Evolutionary conservation across 2,888 invertebrate species (phyloP).

Genomic region (Labia minor): DNA sequence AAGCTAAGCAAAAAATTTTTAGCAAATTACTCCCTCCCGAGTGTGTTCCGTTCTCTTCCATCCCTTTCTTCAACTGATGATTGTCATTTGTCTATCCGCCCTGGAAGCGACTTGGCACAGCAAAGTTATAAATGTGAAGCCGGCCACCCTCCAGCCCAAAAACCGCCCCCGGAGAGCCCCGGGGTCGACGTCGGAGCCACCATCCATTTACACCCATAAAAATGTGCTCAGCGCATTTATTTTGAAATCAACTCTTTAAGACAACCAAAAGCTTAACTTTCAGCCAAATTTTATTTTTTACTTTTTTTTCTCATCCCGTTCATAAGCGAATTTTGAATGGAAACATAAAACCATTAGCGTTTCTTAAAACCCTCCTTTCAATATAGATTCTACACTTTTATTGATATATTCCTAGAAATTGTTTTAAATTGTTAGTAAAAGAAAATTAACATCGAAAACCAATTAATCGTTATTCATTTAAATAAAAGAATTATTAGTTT

Average conservation of each 20-base stretch:
- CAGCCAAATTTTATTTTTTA: no score
- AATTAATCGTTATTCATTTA: no score
- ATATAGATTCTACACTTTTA: no score
- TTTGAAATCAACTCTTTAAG: constrained; percentile 7
- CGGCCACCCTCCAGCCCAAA: neutral
- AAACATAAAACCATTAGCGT: no score
- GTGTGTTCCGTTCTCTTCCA: neutral
- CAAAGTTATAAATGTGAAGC: neutral
- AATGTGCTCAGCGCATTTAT: constrained; percentile 2
- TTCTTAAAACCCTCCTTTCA: no score
- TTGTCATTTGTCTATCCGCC: constrained; percentile 13
- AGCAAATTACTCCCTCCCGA: constrained; percentile 13
- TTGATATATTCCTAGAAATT: no score
- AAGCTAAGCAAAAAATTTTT: neutral
- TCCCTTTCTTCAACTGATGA: constrained; percentile 13
- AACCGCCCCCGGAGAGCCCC: neutral
- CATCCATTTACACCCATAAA: neutral
- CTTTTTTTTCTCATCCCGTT: no score
- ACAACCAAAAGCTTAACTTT: neutral
- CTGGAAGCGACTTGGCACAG: constrained; percentile 13
- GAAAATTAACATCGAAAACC: no score
- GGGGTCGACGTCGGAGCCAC: neutral
- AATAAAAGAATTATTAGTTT: no score
- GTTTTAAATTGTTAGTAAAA: no score
- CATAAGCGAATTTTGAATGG: no score